Percentiles rank a stretch among this genome's conserved stretches.
Conservation (phyloP, 64 coral and sea anemone genomes). For the Dendrophyllia cribrosa region DNA sequence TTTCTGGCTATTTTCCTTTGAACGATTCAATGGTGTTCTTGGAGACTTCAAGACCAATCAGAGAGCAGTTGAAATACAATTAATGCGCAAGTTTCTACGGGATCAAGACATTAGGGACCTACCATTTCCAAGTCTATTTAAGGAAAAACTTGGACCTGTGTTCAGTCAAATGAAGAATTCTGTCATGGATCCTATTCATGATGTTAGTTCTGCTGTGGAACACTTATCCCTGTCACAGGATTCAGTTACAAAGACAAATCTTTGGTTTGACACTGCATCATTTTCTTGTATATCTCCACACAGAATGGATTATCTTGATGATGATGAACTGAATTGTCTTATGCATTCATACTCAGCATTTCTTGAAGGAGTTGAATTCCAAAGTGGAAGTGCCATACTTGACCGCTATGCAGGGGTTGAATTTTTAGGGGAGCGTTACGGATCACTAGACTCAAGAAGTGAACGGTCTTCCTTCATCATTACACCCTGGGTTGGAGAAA, state of each 20-base stretch:
- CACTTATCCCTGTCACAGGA: neutral
- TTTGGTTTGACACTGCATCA: neutral
- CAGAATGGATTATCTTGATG: neutral
- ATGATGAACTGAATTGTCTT: neutral
- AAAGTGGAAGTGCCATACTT: neutral
- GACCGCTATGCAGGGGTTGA: neutral
- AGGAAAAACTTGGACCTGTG: constrained; percentile 5
- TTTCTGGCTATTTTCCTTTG: constrained; percentile 69
- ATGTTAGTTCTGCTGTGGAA: neutral
- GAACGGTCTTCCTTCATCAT: neutral
- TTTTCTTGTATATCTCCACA: constrained; percentile 8
- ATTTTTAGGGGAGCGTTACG: neutral
- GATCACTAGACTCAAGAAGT: neutral
- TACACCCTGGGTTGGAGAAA: neutral
- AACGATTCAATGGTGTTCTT: constrained; percentile 58
- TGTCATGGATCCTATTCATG: neutral
- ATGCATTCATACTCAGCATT: neutral
- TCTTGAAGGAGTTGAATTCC: constrained; percentile 1
- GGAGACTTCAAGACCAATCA: constrained; percentile 62
- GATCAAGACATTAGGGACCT: constrained; percentile 23
- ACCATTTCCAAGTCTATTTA: constrained; percentile 37
- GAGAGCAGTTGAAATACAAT: constrained; percentile 63
- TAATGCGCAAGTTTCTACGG: constrained; percentile 51
- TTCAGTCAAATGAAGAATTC: constrained; percentile 38
- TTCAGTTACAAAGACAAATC: neutral